A percentile compares a stretch with the other conserved stretches of the same genome.
Evolutionary conservation across 2,888 invertebrate species (phyloP).

Genomic region (Ctenicera cuprea): DNA sequence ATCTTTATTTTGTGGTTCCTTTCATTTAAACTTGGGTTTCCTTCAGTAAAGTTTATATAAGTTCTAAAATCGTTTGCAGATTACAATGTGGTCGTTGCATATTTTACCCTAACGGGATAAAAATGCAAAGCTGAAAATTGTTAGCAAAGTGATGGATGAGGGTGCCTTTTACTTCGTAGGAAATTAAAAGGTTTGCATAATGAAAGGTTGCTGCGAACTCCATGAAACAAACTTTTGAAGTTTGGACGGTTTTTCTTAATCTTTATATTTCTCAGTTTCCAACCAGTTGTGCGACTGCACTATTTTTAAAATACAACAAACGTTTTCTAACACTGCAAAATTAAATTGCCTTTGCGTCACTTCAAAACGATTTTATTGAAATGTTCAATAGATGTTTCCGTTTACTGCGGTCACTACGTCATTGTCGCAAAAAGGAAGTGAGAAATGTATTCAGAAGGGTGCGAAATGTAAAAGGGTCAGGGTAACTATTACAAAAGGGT

Average conservation of each 20-base stretch:
- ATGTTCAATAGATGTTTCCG: constrained; percentile 32
- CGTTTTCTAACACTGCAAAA: background rate
- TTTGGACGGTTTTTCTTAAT: background rate
- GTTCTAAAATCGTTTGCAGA: constrained; percentile 40
- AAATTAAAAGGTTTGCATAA: constrained; percentile 51
- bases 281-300: background rate
- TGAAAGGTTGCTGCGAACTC: constrained; percentile 37
- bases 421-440: constrained; percentile 37
- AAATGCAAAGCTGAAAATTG: constrained; percentile 64
- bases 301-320: background rate
- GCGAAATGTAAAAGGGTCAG: constrained; percentile 46
- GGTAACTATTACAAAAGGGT: constrained; percentile 52
- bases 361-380: constrained; percentile 13
- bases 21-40: constrained; percentile 63
- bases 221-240: background rate
- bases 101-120: constrained; percentile 63
- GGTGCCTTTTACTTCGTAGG: constrained; percentile 39
- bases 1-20: constrained; percentile 64
- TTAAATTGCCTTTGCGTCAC: background rate
- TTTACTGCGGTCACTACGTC: constrained; percentile 37
- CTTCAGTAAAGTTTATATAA: constrained; percentile 35
- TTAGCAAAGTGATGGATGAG: constrained; percentile 51
- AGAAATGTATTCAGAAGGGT: constrained; percentile 46
- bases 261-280: background rate
- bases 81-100: constrained; percentile 51